Evolutionary conservation across 2,888 invertebrate species (phyloP).

Genomic region (Rhingia rostrata): DNA sequence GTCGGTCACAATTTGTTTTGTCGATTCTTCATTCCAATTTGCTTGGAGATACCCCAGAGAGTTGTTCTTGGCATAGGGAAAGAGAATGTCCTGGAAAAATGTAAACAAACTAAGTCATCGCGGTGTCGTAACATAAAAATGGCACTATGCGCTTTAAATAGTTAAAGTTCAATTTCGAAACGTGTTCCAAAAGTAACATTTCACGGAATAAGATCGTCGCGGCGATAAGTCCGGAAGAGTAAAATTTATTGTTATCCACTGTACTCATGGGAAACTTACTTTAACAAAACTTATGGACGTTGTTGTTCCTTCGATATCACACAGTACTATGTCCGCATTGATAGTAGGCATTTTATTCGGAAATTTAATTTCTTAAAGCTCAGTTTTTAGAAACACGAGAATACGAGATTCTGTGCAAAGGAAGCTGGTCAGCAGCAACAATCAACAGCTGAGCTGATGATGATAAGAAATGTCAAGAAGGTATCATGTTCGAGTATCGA

Average conservation of each 20-base stretch:
- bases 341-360: not conserved
- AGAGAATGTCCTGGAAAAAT: conserved; percentile 87
- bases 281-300: conserved; percentile 89
- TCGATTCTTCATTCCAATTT: conserved; percentile 88
- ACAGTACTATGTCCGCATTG: conserved; percentile 81
- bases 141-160: no score
- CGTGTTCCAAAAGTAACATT: no score
- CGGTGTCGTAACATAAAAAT: no score
- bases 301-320: conserved; percentile 90
- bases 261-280: conserved; percentile 78
- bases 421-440: not conserved
- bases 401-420: conserved; percentile 27
- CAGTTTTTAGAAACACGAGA: not conserved
- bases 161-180: no score
- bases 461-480: conserved; percentile 50
- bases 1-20: conserved; percentile 87
- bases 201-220: not conserved
- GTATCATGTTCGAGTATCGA: not conserved
- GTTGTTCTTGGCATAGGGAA: conserved; percentile 90
- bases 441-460: conserved; percentile 6
- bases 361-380: not conserved
- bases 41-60: conserved; percentile 87
- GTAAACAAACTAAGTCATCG: no score
- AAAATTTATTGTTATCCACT: not conserved
- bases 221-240: not conserved